Base-by-base conservation (phyloP, 1,140 invertebrate species). In the Zophobas morio region DNA sequence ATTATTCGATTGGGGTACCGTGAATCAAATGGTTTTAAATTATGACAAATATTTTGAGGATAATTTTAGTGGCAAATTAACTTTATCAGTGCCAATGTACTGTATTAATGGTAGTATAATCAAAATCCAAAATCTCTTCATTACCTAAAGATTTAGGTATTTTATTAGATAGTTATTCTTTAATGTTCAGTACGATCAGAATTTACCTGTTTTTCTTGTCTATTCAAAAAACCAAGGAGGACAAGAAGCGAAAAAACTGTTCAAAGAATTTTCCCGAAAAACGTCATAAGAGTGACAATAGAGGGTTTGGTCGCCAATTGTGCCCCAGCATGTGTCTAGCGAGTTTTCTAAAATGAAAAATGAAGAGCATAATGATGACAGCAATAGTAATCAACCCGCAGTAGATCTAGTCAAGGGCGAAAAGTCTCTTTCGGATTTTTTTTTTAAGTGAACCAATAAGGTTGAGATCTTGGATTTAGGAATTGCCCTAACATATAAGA, bases 351-450 rank as follows among this genome's bases (percentile, higher is more conserved):
- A 51, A 51, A 51, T 51, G 49, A 51, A 51, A 51, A 51, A 51
- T 51, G 49, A 51, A 4, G 49, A 51, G 49, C 20, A 51, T 51
- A 2, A 51, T 51, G 0, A 51, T 51, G 3, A 46, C 42, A 46
- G 42, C 42, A 46, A 46, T 2, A 46, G 42, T 46, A 46, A 46
- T 46, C 49, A 51, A 51, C 49, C 49, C 49, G 5, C 49, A n/a
- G 5, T n/a, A 51, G 49, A 51, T 3, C n/a, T 51, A 51, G 5
- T n/a, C 3, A 51, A 51, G 2, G 49, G 20, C n/a, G 49, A 51
- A 51, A 1, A 20, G n/a, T 20, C 49, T 51, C 49, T 51, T 51
- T 51, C n/a, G 49, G 49, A 51, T 51, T 51, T 51, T 51, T 51
- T 51, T 51, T 5, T 8, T 5, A 51, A 51, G 20, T 51, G 3